These are phyloP conservation scores for Microctonus hyperodae DNA, from an alignment of 2,888 invertebrate species.

Conservation along the genomic window DNA sequence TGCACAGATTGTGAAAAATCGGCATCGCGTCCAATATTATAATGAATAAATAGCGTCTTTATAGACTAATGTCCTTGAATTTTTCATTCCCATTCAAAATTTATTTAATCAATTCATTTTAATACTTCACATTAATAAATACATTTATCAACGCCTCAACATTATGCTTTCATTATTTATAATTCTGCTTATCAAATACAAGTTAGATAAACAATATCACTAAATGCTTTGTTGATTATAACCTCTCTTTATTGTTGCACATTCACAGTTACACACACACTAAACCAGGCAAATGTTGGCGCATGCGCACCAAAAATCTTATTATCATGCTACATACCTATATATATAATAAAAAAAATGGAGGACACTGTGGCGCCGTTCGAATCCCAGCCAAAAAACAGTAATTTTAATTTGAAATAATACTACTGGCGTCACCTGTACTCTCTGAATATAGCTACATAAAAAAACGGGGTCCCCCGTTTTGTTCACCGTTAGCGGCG, in stretches of 20 bases:
- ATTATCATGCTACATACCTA: no score
- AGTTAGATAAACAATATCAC: neutral
- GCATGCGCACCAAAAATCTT: no score
- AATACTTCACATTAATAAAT: neutral
- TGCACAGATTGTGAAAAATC: neutral
- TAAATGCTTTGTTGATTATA: neutral
- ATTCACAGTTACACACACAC: no score
- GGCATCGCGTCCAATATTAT: conserved; percentile 2
- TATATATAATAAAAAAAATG: no score
- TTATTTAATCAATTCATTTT: neutral
- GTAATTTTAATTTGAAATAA: no score
- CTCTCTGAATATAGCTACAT: no score
- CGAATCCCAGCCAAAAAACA: no score
- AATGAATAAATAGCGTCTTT: neutral
- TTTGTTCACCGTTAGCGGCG: no score
- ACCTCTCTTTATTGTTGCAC: neutral
- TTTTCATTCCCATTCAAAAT: neutral
- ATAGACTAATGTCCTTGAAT: neutral
- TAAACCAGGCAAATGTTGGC: no score
- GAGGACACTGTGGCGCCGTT: no score
- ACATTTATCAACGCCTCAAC: neutral
- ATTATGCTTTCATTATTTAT: neutral
- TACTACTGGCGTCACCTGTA: no score
- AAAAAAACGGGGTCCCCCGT: no score
- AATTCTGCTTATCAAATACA: neutral